phyloP scores from a whole-genome alignment of 2,888 invertebrate species.

The Pogonocherus hispidulus region DNA sequence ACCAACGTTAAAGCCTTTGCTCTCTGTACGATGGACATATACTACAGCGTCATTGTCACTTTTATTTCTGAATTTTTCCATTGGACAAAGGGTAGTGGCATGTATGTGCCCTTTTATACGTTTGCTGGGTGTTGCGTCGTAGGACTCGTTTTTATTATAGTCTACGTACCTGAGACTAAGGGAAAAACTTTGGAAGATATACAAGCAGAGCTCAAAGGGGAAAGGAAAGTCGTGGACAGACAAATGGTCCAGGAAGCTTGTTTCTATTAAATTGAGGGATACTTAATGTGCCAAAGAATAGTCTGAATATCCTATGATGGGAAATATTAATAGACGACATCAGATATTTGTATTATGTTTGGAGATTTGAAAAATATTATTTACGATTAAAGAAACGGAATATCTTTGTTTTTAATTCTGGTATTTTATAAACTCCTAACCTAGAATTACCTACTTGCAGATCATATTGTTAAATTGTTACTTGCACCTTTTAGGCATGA shows the following conservation, averaged over 20 bases:
- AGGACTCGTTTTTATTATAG: conserved; percentile 66
- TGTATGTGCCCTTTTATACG: conserved; percentile 69
- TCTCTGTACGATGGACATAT: conserved; percentile 71
- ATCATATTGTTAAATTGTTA: no score
- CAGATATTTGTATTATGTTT: no score
- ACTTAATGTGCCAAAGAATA: no score
- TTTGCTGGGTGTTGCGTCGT: conserved; percentile 63
- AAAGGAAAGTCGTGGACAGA: background rate
- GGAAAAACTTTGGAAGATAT: conserved; percentile 71
- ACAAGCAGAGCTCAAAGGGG: conserved; percentile 59
- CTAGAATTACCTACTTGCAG: no score
- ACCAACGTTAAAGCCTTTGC: conserved; percentile 72
- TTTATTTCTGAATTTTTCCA: conserved; percentile 69
- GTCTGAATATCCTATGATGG: no score
- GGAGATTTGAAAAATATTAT: no score
- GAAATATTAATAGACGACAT: no score
- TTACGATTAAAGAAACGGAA: no score
- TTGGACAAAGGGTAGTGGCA: conserved; percentile 65
- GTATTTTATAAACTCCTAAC: no score
- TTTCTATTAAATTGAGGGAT: background rate
- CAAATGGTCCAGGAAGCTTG: background rate
- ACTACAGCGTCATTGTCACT: conserved; percentile 69
- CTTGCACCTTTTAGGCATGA: no score
- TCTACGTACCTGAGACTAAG: conserved; percentile 70
- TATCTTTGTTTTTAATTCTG: no score